A percentile compares a stretch with the other conserved stretches of the same genome.
These are phyloP conservation scores for Scaptomyza montana DNA, from an alignment of 1,140 invertebrate genomes.

Conservation along the genomic window DNA sequence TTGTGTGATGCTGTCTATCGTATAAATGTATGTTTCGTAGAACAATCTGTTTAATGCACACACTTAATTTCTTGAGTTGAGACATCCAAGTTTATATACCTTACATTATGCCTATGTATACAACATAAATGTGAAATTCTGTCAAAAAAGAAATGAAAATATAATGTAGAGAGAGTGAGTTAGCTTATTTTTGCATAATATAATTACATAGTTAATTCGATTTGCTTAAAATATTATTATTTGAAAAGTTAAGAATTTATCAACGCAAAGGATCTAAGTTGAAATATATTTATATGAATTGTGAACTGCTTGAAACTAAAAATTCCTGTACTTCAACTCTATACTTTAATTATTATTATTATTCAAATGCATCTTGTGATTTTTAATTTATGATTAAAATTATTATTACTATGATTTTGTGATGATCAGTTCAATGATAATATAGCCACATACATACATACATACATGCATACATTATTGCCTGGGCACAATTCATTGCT, in stretches of 20 bases:
- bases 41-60: neutral
- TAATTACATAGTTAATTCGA: slow-evolving; percentile 25
- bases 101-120: slow-evolving; percentile 29
- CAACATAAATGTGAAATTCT: slow-evolving; percentile 12
- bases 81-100: neutral
- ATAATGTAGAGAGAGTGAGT: slow-evolving; percentile 31
- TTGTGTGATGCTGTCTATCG: slow-evolving; percentile 7
- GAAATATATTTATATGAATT: slow-evolving; percentile 18
- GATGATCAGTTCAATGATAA: slow-evolving; percentile 25
- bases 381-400: slow-evolving; percentile 35
- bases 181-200: slow-evolving; percentile 29
- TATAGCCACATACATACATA: slow-evolving; percentile 1
- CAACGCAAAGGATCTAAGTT: slow-evolving; percentile 1
- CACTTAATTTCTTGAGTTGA: neutral
- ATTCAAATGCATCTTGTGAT: slow-evolving; percentile 43
- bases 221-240: slow-evolving; percentile 4
- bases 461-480: neutral
- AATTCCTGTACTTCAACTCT: slow-evolving; percentile 34
- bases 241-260: slow-evolving; percentile 15
- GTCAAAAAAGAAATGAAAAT: neutral
- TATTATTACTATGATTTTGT: slow-evolving; percentile 35
- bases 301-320: slow-evolving; percentile 32
- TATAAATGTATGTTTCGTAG: slow-evolving; percentile 11
- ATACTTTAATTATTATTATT: neutral
- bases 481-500: slow-evolving; percentile 16